Conservation (phyloP, 2,888 invertebrate species). For the Xestia rhomboidea region DNA sequence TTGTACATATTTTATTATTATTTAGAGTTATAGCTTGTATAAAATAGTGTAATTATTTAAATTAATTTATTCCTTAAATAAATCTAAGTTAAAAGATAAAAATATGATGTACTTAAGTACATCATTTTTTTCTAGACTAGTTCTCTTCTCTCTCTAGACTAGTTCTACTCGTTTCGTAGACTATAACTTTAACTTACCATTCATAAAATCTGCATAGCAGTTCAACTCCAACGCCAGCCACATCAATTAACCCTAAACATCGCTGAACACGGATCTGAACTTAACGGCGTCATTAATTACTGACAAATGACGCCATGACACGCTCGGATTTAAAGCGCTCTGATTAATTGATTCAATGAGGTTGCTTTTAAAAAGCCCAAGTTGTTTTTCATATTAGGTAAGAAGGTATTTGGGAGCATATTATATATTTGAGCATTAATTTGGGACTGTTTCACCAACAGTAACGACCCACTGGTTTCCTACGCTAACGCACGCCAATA, state of each 20-base stretch:
- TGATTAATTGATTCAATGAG: slow-evolving; percentile 46
- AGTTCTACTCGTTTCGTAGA: too few relatives aligned
- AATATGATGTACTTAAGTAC: too few relatives aligned
- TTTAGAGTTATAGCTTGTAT: too few relatives aligned
- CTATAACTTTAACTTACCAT: not conserved
- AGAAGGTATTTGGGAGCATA: too few relatives aligned
- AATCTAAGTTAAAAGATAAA: too few relatives aligned
- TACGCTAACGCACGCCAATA: not conserved
- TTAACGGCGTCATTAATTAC: slow-evolving; percentile 54
- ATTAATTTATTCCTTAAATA: too few relatives aligned
- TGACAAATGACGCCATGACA: slow-evolving; percentile 10
- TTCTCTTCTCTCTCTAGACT: too few relatives aligned
- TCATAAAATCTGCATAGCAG: not conserved
- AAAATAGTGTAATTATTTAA: too few relatives aligned
- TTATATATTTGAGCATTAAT: not conserved
- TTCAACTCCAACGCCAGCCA: not conserved
- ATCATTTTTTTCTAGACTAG: too few relatives aligned
- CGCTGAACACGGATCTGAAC: slow-evolving; percentile 50
- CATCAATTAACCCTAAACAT: slow-evolving; percentile 39
- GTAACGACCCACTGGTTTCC: not conserved
- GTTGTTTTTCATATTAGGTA: not conserved
- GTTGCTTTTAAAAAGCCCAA: not conserved
- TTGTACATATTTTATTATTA: too few relatives aligned
- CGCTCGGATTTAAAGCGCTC: slow-evolving; percentile 5
- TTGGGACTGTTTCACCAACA: not conserved